Base-by-base conservation (phyloP, 1,140 invertebrate genomes). In the Orchestia grillus region DNA sequence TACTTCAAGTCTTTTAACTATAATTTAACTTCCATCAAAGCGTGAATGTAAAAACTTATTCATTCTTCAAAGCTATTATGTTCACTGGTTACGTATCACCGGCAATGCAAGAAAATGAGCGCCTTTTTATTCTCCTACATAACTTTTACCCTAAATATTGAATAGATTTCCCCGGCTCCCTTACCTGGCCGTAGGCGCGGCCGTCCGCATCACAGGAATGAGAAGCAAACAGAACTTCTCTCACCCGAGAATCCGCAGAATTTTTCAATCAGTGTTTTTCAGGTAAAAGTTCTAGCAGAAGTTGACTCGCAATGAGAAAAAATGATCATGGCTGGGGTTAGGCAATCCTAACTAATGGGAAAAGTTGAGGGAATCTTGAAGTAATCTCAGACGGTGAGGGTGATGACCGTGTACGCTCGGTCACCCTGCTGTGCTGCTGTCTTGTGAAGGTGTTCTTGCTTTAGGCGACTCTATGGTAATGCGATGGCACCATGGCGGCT, bases 231-330 rank as follows among this genome's bases (percentile, higher is more conserved):
- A 42, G 41, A 90, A 90, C 88, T 90, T 94, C n/a, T 44, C 44
- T 94, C 41, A 94, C 92, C 44, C 92, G 92, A 94, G 92, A 94
- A 94, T 94, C 92, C 40, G 92, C 44, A 44, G 92, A 42, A 94
- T 94, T 94, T 94, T 94, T 94, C 92, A 94, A 94, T 94, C 92
- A 94, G 92, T 94, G 92, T 94, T 94, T 94, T 94, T 47, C 92
- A 94, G 92, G 43, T 94, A 15, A 44, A 94, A 94, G 92, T 94
- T 94, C 40, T 11, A 11, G 41, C 44, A 44, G 44, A 94, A 94
- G 92, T 94, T 94, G 43, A 94, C 92, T 94, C 36, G 92, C 44
- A 45, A 45, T 45, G 88, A 44, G 92, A 44, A 94, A 94, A 94
- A 94, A 94, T 94, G 92, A 94, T 94, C 92, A 94, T 94, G 92